Conservation (phyloP, 2,113 vertebrate genomes). For the Mola mola region DNA sequence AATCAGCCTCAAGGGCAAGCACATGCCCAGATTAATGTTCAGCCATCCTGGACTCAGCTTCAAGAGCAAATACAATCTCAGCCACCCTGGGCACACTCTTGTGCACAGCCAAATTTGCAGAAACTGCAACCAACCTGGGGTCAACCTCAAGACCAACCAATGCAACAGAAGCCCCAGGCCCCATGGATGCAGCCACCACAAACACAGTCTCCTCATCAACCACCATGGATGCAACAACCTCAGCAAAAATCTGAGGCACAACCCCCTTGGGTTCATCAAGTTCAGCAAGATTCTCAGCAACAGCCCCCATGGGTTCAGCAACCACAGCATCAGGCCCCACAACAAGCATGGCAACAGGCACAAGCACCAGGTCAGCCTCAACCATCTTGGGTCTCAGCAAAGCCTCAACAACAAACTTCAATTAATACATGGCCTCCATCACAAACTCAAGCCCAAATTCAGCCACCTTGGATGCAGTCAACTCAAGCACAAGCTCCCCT, state of each 20-base stretch:
- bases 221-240: constrained; percentile 69
- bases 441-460: constrained; percentile 63
- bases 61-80: constrained; percentile 57
- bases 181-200: constrained; percentile 69
- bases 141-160: constrained; percentile 63
- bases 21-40: constrained; percentile 36
- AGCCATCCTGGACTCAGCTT: constrained; percentile 57
- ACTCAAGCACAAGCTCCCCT: constrained; percentile 61
- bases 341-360: constrained; percentile 61
- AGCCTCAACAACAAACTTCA: constrained; percentile 54
- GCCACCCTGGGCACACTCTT: constrained; percentile 52
- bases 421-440: constrained; percentile 59
- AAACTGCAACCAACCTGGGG: constrained; percentile 60
- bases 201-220: constrained; percentile 53
- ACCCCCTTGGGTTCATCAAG: constrained; percentile 67
- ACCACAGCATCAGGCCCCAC: constrained; percentile 53
- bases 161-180: constrained; percentile 63
- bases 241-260: constrained; percentile 59
- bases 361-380: constrained; percentile 62
- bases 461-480: constrained; percentile 68
- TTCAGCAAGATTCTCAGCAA: constrained; percentile 66
- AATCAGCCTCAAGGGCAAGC: constrained; percentile 58
- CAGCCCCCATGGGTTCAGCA: constrained; percentile 67
- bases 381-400: constrained; percentile 66
- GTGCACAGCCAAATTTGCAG: constrained; percentile 60